Conservation (phyloP, 2,888 invertebrate species). For the Zaprionus obscuricornis region DNA sequence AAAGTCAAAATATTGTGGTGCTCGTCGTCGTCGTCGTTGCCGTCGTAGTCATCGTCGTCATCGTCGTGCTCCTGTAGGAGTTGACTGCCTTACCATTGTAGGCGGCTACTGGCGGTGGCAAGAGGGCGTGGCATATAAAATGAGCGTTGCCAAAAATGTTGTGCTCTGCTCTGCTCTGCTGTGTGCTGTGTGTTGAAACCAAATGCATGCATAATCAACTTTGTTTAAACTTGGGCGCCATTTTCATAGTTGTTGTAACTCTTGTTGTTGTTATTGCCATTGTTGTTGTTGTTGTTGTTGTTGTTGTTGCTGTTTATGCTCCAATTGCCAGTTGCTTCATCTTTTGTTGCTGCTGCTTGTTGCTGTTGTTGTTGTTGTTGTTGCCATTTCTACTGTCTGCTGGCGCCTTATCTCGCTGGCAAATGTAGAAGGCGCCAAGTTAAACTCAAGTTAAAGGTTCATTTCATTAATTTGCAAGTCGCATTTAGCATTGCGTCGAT, state of each 20-base stretch:
- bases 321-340: conserved; percentile 50
- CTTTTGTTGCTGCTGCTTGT: conserved; percentile 9
- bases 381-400: conserved; percentile 23
- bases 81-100: conserved; percentile 2
- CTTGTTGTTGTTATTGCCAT: not conserved
- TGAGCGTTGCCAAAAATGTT: conserved; percentile 70
- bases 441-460: conserved; percentile 79
- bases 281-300: conserved; percentile 31
- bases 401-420: conserved; percentile 69
- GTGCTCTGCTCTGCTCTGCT: no score
- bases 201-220: conserved; percentile 80
- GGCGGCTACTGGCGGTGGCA: not conserved
- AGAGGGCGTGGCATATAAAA: conserved; percentile 65
- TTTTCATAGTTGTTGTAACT: conserved; percentile 35
- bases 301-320: conserved; percentile 64
- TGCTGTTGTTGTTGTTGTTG: conserved; percentile 42
- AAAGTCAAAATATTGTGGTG: conserved; percentile 68
- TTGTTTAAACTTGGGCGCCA: conserved; percentile 75
- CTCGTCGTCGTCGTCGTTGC: no score
- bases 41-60: no score
- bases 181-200: conserved; percentile 77
- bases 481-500: conserved; percentile 78
- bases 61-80: conserved; percentile 14
- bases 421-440: conserved; percentile 74
- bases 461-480: conserved; percentile 79